Conservation (phyloP, 2,888 invertebrate species). For the Mythimna impura region DNA sequence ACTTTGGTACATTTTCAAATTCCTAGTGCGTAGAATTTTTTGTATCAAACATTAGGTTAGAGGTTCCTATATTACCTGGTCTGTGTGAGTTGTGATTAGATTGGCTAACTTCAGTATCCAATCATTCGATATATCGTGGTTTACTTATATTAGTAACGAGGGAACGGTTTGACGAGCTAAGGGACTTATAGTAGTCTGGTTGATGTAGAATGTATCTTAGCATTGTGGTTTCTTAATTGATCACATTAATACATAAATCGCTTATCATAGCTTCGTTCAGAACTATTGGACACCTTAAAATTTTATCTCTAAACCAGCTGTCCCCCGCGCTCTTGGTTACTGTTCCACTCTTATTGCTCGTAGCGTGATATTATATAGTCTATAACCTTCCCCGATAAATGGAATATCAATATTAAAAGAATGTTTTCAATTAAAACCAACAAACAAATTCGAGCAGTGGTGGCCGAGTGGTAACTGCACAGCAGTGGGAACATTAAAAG, state of each 20-base stretch:
- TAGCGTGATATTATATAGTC: no score
- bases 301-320: background rate
- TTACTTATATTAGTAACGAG: background rate
- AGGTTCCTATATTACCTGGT: background rate
- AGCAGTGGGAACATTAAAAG: no score
- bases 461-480: no score
- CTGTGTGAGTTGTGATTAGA: background rate
- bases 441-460: no score
- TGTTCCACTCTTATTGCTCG: no score
- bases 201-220: background rate
- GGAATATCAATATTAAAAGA: no score
- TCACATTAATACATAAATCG: no score
- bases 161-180: slow-evolving; percentile 25
- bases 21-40: background rate
- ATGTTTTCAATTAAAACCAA: no score
- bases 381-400: no score
- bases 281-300: background rate
- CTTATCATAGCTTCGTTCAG: background rate
- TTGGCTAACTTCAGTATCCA: slow-evolving; percentile 7
- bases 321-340: no score
- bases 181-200: background rate
- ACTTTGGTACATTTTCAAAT: no score
- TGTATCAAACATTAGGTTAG: background rate
- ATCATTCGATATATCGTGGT: background rate
- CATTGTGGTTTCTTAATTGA: background rate